phyloP scores from a whole-genome alignment of 2,888 invertebrate genomes.

The Empis livida region DNA sequence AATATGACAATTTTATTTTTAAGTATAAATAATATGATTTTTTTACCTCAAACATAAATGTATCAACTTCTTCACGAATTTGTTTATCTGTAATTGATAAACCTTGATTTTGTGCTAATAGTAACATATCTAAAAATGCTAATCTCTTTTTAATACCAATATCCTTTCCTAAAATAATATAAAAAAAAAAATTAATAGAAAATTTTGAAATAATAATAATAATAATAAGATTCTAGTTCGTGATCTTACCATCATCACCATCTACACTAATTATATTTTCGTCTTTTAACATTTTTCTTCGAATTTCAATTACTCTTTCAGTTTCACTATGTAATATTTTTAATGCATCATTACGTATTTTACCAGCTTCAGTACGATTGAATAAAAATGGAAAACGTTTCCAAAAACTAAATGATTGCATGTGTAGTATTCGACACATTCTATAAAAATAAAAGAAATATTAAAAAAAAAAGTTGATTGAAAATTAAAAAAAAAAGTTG shows the following conservation, averaged over 20 bases:
- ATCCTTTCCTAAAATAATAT: constrained; percentile 11
- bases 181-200: neutral
- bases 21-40: no score
- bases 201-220: no score
- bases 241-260: neutral
- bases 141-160: constrained; percentile 30
- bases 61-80: constrained; percentile 43
- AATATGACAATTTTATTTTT: neutral
- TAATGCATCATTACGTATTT: constrained; percentile 17
- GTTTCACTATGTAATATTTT: constrained; percentile 27
- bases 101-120: constrained; percentile 37
- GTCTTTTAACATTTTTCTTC: constrained; percentile 21
- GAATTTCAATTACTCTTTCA: constrained; percentile 24
- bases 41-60: constrained; percentile 41
- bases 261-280: constrained; percentile 11
- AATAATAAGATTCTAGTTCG: no score
- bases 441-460: neutral
- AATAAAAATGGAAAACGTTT: constrained; percentile 15
- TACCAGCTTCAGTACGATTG: constrained; percentile 16
- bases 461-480: no score
- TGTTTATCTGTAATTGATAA: constrained; percentile 36
- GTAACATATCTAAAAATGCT: constrained; percentile 39
- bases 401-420: neutral
- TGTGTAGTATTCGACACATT: neutral
- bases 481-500: no score